Conservation (phyloP, 2,113 vertebrate genomes). For the Bujurquina vittata region DNA sequence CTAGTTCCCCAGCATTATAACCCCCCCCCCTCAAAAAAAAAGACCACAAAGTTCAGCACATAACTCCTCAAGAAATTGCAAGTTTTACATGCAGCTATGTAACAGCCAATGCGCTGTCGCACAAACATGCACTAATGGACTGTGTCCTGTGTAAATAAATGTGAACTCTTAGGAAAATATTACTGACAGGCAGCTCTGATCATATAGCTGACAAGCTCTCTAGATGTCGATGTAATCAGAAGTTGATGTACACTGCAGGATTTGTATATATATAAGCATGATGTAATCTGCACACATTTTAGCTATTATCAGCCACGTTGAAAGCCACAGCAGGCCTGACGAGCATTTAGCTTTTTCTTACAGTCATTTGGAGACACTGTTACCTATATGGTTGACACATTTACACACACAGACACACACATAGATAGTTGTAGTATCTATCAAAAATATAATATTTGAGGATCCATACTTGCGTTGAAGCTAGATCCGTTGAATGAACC, state of each 20-base stretch:
- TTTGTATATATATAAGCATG: constrained; percentile 26
- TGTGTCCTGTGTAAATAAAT: constrained; percentile 62
- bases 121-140: constrained; percentile 48
- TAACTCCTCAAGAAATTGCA: constrained; percentile 22
- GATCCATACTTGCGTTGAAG: background rate
- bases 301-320: background rate
- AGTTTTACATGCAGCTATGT: constrained; percentile 39
- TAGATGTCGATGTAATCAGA: constrained; percentile 42
- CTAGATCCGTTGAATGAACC: background rate
- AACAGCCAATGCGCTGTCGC: constrained; percentile 50
- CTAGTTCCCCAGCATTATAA: constrained; percentile 22
- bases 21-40: constrained; percentile 32
- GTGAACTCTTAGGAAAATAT: constrained; percentile 57
- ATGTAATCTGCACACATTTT: constrained; percentile 32
- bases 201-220: constrained; percentile 41
- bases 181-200: constrained; percentile 52
- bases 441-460: background rate
- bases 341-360: background rate
- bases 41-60: constrained; percentile 59
- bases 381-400: background rate
- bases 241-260: background rate
- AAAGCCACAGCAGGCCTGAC: background rate
- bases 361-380: background rate
- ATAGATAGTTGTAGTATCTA: background rate
- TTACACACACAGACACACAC: background rate